Base-by-base conservation (phyloP, 2,113 vertebrate species). In the Edolisoma coerulescens region DNA sequence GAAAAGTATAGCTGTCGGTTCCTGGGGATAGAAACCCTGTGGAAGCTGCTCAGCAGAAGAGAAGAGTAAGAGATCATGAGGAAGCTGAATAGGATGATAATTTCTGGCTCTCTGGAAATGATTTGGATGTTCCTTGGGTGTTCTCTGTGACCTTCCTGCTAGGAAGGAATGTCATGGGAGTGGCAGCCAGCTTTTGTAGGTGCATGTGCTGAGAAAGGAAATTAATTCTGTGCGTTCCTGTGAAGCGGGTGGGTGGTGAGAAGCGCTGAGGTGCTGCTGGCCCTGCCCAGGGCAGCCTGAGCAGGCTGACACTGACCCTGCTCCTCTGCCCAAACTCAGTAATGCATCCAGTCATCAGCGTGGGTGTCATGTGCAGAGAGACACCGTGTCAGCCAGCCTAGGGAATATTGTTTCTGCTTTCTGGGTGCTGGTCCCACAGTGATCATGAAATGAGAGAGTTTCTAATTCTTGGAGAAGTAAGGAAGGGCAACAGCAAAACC, bases 311-410 rank as follows among this genome's bases (percentile, higher is more conserved):
- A 9, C 67, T 24, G 50, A 14, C 4, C 0, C 67, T 57, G 67
- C 35, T 90, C 20, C 45, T 74, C 59, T 73, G 78, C 59, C 74
- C 4, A 6, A 20, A 44, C 45, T 18, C 42, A 41, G 53, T 5
- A 41, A 28, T 37, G 54, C 37, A 7, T 28, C 17, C 0, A 1
- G n/a, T 35, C 37, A 16, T n/a, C 6, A 3, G 56, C 7, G 0
- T 13, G 28, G 35, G 16, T 13, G 10, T 19, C 32, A 4, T 0
- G 23, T 45, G 71, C 92, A 53, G 47, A 67, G 53, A 33, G 42
- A 44, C 59, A 74, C 22, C 0, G 3, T 3, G 1, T 14, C 30
- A 53, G 37, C 57, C 68, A 35, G 57, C 57, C 57, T 35, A 9
- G 17, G 17, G 28, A 60, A 35, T 32, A 9, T 1, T 10, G 13